Evolutionary conservation across 2,797 vertebrate species (phyloP).

Genomic region (Epinephelus coioides): DNA sequence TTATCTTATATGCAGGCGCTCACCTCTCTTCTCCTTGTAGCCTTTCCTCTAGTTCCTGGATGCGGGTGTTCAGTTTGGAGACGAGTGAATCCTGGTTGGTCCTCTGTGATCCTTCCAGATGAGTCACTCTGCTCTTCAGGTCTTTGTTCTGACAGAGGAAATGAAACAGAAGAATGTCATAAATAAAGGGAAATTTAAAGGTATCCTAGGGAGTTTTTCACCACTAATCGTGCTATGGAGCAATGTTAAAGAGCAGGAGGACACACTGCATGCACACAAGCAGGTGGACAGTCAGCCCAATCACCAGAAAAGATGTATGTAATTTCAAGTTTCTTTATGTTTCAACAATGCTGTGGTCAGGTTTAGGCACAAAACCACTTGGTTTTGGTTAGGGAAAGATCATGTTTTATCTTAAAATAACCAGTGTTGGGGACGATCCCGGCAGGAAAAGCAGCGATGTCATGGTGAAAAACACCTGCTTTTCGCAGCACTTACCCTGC

Average conservation of each 20-base stretch:
- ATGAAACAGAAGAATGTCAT: constrained; percentile 7
- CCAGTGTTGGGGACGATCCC: too few species aligned
- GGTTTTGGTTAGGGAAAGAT: too few species aligned
- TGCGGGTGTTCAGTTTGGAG: constrained; percentile 91
- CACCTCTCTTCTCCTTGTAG: constrained; percentile 94
- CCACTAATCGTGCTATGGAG: too few species aligned
- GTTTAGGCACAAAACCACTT: too few species aligned
- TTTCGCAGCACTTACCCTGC: too few species aligned
- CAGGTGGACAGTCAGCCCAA: too few species aligned
- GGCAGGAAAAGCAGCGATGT: too few species aligned
- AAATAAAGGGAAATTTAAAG: constrained; percentile 6
- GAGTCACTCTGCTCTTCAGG: constrained; percentile 90
- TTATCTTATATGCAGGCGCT: constrained; percentile 4
- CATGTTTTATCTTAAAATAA: too few species aligned
- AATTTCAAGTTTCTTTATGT: too few species aligned
- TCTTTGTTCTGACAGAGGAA: constrained; percentile 91
- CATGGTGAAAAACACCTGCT: too few species aligned
- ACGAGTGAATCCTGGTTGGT: constrained; percentile 93
- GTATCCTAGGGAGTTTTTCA: not conserved
- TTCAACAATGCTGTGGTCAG: too few species aligned
- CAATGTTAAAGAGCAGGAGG: not conserved
- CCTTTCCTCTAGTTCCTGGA: constrained; percentile 93
- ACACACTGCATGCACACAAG: not conserved
- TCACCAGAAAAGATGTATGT: too few species aligned
- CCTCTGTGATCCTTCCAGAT: constrained; percentile 93